These are phyloP conservation scores for Anagyrus pseudococci DNA, from an alignment of 2,888 invertebrate genomes.

Conservation along the genomic window DNA sequence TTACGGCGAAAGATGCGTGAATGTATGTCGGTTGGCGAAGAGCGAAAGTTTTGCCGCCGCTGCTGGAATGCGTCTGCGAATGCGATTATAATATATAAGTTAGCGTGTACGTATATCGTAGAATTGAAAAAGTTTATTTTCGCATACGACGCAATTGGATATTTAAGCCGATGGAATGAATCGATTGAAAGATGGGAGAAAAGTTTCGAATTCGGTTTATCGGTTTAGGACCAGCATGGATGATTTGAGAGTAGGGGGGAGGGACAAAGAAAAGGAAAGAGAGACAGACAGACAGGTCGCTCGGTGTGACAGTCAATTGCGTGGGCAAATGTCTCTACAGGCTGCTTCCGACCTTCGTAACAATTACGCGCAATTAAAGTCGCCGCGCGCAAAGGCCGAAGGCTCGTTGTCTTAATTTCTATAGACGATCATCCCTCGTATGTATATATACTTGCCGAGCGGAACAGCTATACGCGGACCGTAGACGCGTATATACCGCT, in stretches of 20 bases:
- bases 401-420: constrained; percentile 48
- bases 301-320: constrained; percentile 52
- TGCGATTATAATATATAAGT: too few relatives aligned
- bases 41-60: too few relatives aligned
- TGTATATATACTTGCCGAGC: constrained; percentile 32
- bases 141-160: too few relatives aligned
- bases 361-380: constrained; percentile 59
- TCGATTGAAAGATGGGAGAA: neutral
- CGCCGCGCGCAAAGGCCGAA: constrained; percentile 52
- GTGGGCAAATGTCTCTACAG: constrained; percentile 53
- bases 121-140: too few relatives aligned
- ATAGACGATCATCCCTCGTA: constrained; percentile 45
- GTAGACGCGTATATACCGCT: too few relatives aligned
- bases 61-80: too few relatives aligned
- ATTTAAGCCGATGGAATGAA: too few relatives aligned
- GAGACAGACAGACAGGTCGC: neutral
- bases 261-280: neutral
- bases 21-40: too few relatives aligned
- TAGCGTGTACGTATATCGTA: too few relatives aligned
- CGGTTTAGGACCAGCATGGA: neutral
- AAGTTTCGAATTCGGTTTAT: neutral
- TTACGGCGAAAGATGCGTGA: too few relatives aligned
- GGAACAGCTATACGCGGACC: constrained; percentile 28
- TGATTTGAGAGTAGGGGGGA: neutral
- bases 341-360: constrained; percentile 58